These are phyloP conservation scores for Caenorhabditis doughertyi DNA, from an alignment of 2,888 invertebrate genomes.

Conservation along the genomic window DNA sequence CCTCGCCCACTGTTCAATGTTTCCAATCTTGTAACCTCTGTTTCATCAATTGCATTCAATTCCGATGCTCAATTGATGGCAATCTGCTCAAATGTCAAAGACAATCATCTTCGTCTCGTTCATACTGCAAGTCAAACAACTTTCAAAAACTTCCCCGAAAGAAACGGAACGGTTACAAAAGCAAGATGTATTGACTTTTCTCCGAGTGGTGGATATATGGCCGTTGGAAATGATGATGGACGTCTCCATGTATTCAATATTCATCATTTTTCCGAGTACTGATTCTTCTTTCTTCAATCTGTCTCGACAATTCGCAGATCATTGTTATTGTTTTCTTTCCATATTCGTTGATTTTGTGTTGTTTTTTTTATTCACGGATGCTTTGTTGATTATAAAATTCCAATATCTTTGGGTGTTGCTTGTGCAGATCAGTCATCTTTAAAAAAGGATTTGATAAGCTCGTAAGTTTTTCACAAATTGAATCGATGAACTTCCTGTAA, in stretches of 20 bases:
- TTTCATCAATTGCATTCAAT: conserved; percentile 65
- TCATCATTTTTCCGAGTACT: conserved; percentile 66
- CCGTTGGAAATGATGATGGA: conserved; percentile 67
- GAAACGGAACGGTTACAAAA: conserved; percentile 56
- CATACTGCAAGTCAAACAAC: conserved; percentile 67
- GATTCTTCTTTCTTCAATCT: neutral
- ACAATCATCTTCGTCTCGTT: conserved; percentile 66
- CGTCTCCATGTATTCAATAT: conserved; percentile 63
- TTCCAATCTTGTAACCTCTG: conserved; percentile 57
- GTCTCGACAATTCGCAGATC: neutral
- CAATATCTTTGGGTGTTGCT: neutral
- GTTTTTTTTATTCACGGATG: neutral
- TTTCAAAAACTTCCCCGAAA: conserved; percentile 69
- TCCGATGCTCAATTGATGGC: conserved; percentile 66
- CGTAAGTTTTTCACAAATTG: no score
- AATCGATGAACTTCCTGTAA: no score
- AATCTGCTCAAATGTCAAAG: conserved; percentile 61
- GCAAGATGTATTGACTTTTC: conserved; percentile 66
- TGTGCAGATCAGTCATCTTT: no score
- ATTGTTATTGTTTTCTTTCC: conserved; percentile 2
- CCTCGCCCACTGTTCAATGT: conserved; percentile 64
- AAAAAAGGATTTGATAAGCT: no score
- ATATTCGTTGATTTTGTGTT: conserved; percentile 17
- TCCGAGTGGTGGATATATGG: conserved; percentile 68
- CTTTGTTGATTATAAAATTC: conserved; percentile 24